A percentile compares a stretch with the other conserved stretches of the same genome.
Conservation (phyloP, 2,797 vertebrate species). For the Tadarida brasiliensis region DNA sequence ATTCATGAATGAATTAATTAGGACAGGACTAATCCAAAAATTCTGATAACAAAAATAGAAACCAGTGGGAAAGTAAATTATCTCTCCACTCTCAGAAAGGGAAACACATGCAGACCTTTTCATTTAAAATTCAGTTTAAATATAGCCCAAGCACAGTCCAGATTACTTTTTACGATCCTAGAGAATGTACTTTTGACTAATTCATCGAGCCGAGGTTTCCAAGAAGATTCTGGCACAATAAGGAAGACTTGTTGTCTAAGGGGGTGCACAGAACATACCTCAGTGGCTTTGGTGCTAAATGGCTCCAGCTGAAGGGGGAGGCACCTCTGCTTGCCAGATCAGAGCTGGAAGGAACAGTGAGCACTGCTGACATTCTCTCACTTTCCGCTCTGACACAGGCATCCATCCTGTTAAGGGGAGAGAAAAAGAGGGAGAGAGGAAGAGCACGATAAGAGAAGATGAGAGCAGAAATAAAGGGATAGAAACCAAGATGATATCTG, state of each 20-base stretch:
- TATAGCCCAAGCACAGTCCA: constrained; percentile 27
- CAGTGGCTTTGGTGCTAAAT: constrained; percentile 42
- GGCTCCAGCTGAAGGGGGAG: constrained; percentile 37
- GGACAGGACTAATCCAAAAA: constrained; percentile 45
- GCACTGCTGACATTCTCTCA: not conserved
- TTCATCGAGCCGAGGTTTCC: constrained; percentile 68
- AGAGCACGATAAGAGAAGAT: not conserved
- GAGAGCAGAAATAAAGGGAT: not conserved
- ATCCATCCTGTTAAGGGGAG: not conserved
- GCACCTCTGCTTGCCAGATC: not conserved
- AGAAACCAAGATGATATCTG: constrained; percentile 30
- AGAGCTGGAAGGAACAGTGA: not conserved
- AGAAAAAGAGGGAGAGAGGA: not conserved
- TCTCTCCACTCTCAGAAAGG: not conserved
- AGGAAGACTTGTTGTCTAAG: constrained; percentile 74
- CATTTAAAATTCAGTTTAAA: constrained; percentile 68
- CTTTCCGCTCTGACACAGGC: not conserved
- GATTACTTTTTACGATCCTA: constrained; percentile 64
- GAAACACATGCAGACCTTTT: constrained; percentile 34
- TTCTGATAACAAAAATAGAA: constrained; percentile 63
- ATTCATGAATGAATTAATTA: constrained; percentile 57
- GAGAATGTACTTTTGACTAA: constrained; percentile 60
- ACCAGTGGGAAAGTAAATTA: constrained; percentile 38
- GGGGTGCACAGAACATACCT: constrained; percentile 53
- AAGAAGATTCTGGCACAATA: constrained; percentile 74